Conservation (phyloP, 2,797 vertebrate genomes). For the Esox lucius region DNA sequence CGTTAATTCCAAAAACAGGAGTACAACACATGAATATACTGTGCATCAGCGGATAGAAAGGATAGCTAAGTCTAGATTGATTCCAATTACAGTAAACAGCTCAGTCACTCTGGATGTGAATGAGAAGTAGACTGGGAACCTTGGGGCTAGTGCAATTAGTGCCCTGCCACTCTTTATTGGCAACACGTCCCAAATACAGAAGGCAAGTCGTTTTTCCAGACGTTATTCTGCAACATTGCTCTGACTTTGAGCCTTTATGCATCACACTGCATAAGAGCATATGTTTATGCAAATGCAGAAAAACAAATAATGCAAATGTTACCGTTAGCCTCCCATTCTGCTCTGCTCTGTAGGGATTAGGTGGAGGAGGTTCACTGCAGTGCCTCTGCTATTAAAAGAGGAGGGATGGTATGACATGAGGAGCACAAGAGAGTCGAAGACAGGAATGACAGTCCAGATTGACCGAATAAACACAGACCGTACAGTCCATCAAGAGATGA, state of each 20-base stretch:
- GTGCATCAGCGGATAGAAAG: conserved; percentile 6
- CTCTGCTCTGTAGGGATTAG: not conserved
- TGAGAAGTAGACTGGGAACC: not conserved
- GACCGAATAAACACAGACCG: not conserved
- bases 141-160: not conserved
- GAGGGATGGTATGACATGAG: not conserved
- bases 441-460: not conserved
- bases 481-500: not conserved
- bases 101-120: too few species aligned
- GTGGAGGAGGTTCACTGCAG: not conserved
- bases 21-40: not conserved
- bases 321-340: not conserved
- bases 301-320: not conserved
- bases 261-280: not conserved
- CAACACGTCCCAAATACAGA: not conserved
- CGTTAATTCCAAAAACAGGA: not conserved
- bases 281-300: not conserved
- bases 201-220: not conserved
- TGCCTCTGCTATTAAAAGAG: not conserved
- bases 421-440: conserved; percentile 6
- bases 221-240: not conserved
- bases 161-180: not conserved
- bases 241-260: not conserved
- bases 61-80: not conserved
- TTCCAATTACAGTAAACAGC: not conserved